Conservation (phyloP, 2,888 invertebrate genomes). For the Ochlodes sylvanus region DNA sequence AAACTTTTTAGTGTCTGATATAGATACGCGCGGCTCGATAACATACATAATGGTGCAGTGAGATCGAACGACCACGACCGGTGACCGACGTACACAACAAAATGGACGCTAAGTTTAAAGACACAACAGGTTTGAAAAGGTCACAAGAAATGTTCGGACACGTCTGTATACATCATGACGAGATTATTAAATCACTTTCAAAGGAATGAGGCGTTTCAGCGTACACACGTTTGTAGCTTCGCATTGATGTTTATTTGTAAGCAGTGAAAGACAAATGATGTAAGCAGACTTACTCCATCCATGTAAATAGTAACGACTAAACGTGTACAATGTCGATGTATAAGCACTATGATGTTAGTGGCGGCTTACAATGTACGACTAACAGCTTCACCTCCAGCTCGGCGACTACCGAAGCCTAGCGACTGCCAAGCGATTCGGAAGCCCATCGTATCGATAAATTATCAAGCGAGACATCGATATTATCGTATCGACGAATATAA, state of each 20-base stretch:
- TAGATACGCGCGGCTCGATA: too few species aligned
- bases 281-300: conserved; percentile 24
- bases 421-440: conserved; percentile 34
- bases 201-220: too few species aligned
- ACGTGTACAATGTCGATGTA: conserved; percentile 8
- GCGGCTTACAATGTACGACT: conserved; percentile 27
- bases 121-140: conserved; percentile 25
- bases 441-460: conserved; percentile 12
- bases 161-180: conserved; percentile 12
- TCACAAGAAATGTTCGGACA: conserved; percentile 18
- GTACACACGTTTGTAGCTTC: too few species aligned
- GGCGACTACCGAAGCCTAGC: conserved; percentile 28
- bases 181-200: neutral
- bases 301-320: conserved; percentile 32
- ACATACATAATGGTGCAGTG: too few species aligned
- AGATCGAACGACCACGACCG: conserved; percentile 13
- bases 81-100: conserved; percentile 26
- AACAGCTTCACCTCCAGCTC: conserved; percentile 5
- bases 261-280: neutral
- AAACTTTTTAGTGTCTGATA: too few species aligned
- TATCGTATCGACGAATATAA: neutral
- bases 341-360: conserved; percentile 34
- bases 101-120: conserved; percentile 28
- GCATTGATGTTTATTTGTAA: too few species aligned
- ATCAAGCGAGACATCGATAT: conserved; percentile 26